Evolutionary conservation across 1,140 invertebrate species (phyloP).

Genomic region (Mamestra configurata): DNA sequence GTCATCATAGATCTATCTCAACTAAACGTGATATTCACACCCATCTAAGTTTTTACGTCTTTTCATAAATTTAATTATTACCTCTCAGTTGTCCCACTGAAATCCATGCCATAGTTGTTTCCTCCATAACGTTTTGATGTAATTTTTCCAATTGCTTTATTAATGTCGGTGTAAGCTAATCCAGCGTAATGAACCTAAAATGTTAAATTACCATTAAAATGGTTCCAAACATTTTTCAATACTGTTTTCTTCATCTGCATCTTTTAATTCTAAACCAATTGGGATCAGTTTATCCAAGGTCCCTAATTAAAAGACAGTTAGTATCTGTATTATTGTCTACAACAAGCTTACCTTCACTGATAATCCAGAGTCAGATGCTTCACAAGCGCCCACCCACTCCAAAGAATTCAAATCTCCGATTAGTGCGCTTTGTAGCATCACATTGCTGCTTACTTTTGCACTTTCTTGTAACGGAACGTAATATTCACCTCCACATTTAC

Average conservation of each 20-base stretch:
- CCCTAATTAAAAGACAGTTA: too few species aligned
- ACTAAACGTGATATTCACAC: too few species aligned
- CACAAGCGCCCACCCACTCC: conserved; percentile 55
- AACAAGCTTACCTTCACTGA: conserved; percentile 47
- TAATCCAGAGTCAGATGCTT: conserved; percentile 45
- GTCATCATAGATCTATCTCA: too few species aligned
- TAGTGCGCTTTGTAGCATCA: conserved; percentile 42
- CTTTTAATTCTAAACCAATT: too few species aligned
- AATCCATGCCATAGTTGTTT: conserved; percentile 65
- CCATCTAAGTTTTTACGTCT: not conserved
- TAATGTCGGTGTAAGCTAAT: conserved; percentile 55
- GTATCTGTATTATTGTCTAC: too few species aligned
- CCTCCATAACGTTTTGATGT: conserved; percentile 21
- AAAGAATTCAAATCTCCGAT: conserved; percentile 57
- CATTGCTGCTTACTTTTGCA: not conserved
- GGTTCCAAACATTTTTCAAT: not conserved
- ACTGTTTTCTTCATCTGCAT: too few species aligned
- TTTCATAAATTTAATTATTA: conserved; percentile 15
- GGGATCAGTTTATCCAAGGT: too few species aligned
- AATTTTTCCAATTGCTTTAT: conserved; percentile 56
- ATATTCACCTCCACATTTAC: conserved; percentile 59
- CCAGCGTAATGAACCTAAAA: conserved; percentile 67
- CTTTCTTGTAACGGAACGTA: conserved; percentile 17
- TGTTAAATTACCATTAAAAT: not conserved
- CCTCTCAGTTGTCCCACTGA: conserved; percentile 65